Evolutionary conservation across 2,113 vertebrate species (phyloP), one percentile per base, ranked within the genome.

Genomic region (Dipodomys ordii): DNA sequence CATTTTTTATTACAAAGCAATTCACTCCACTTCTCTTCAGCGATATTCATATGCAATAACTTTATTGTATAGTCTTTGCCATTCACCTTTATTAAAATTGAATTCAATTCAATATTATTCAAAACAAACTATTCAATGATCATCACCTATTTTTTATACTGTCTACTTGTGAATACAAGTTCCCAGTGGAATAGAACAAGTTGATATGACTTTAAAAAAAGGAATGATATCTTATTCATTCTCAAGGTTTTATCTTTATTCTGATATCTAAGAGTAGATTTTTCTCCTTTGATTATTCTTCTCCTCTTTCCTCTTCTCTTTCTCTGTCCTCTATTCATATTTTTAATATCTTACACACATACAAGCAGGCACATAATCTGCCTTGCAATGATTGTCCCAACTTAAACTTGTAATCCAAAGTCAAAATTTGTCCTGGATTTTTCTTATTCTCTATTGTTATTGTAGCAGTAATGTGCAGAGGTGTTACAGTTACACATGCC

Each of bases 81-180:
- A 57, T 71, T 90, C 35, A 65, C 18, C 25, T 69, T 87, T 93
- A 81, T 84, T 94, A 89, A 93, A 91, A 93, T 57, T 94, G 11
- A 35, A 80, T 87, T 91, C 44, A 80, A 67, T 87, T 91, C 68
- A 86, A 35, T 53, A 72, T 57, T 91, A 87, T 87, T 5, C 16
- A 71, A 90, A 88, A 57, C 15, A 57, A 80, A 71, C 49, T 46
- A 82, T 68, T 85, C 53, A 82, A 44, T 76, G 27, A 83, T 80
- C 27, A 93, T 68, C 76, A 67, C 1, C 71, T 39, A 78, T 67
- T 79, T 53, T 18, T 53, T 74, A n/a, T 30, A 57, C 8, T 53
- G 27, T 32, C n/a, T 65, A 69, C 16, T 76, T 68, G 13, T 88
- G 49, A 83, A 20, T 23, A 79, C 28, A 46, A 83, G 67, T 62